phyloP scores from a whole-genome alignment of 2,888 invertebrate genomes.

The Eremobia ochroleuca region DNA sequence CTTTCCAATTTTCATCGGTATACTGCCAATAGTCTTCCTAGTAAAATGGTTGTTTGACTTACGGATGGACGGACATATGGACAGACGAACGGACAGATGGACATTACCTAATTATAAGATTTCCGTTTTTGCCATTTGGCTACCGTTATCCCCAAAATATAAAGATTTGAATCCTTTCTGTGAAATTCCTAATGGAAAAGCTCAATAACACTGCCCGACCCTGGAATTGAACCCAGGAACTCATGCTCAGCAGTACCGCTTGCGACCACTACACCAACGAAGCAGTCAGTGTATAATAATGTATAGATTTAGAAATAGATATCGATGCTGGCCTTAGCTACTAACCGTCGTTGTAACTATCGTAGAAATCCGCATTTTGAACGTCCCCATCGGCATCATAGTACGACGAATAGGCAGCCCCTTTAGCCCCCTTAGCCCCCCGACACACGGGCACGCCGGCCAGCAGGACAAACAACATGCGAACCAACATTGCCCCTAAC shows the following conservation, averaged over 20 bases:
- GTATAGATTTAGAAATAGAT: not conserved
- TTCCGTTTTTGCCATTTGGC: too few relatives aligned
- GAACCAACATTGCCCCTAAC: constrained; percentile 6
- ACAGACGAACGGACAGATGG: too few relatives aligned
- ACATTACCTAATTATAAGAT: too few relatives aligned
- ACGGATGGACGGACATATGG: too few relatives aligned
- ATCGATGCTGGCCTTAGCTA: not conserved
- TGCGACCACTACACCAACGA: not conserved
- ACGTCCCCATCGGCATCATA: not conserved
- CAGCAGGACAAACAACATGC: constrained; percentile 19
- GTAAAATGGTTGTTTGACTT: too few relatives aligned
- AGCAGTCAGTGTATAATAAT: not conserved
- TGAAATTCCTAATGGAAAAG: too few relatives aligned
- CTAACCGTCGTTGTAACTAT: constrained; percentile 27
- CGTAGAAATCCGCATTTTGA: constrained; percentile 8
- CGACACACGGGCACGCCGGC: not conserved
- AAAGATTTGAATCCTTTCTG: too few relatives aligned
- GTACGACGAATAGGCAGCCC: not conserved
- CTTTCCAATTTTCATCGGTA: too few relatives aligned
- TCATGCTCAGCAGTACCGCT: not conserved
- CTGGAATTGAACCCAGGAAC: not conserved
- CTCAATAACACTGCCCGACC: too few relatives aligned
- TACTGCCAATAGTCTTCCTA: too few relatives aligned
- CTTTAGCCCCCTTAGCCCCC: not conserved
- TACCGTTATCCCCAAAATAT: too few relatives aligned